phyloP scores from a whole-genome alignment of 1,140 invertebrate species.

The Hypsibius dujardini region DNA sequence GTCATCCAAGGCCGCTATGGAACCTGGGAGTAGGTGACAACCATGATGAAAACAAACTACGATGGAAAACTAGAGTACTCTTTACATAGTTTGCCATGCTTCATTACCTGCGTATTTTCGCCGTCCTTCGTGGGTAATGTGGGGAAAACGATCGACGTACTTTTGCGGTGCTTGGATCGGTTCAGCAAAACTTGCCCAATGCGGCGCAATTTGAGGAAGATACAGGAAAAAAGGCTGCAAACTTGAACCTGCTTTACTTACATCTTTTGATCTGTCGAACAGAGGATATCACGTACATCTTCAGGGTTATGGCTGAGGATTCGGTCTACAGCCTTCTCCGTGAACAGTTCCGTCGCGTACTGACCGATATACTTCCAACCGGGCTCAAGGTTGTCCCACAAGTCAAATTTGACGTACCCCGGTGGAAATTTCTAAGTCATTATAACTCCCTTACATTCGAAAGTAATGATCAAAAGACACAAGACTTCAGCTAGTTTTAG shows the following conservation, averaged over 20 bases:
- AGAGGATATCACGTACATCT: not conserved
- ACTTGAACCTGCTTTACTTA: conserved; percentile 1
- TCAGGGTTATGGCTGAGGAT: conserved; percentile 48
- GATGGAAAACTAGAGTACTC: not conserved
- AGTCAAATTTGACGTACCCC: no score
- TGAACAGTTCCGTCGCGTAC: no score
- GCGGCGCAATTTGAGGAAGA: conserved; percentile 62
- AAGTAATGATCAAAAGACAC: no score
- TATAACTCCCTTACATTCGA: no score
- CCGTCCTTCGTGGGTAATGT: conserved; percentile 28
- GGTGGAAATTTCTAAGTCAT: no score
- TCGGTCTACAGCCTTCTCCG: no score
- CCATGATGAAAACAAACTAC: not conserved
- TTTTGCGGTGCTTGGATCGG: conserved; percentile 28
- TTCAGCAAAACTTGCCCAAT: conserved; percentile 60
- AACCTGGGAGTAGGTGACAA: conserved; percentile 42
- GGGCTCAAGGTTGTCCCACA: conserved; percentile 42
- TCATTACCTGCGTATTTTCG: conserved; percentile 27
- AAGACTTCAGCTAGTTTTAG: no score
- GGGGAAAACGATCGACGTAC: conserved; percentile 28
- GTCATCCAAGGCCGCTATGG: conserved; percentile 61
- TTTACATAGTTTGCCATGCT: conserved; percentile 27
- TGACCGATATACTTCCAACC: conserved; percentile 56
- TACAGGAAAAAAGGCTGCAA: conserved; percentile 57
- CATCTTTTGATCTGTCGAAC: conserved; percentile 18